phyloP scores from a whole-genome alignment of 2,888 invertebrate species.

The Euclidia mi region DNA sequence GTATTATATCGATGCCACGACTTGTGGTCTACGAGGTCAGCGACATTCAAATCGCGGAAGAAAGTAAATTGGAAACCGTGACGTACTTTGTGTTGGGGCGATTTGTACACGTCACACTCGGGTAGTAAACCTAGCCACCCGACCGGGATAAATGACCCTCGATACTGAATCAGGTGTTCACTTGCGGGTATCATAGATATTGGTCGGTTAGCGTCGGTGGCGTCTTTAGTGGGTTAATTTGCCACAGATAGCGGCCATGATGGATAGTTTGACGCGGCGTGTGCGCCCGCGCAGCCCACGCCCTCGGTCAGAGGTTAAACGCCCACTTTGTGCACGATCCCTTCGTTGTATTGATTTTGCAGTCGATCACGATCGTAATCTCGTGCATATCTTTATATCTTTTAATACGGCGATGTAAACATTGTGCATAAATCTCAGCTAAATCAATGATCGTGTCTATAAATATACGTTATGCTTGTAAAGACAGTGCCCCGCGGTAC shows the following conservation, averaged over 20 bases:
- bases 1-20: slow-evolving; percentile 74
- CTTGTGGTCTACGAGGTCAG: slow-evolving; percentile 71
- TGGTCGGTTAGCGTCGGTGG: slow-evolving; percentile 71
- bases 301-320: slow-evolving; percentile 85
- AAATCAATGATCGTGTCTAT: slow-evolving; percentile 53
- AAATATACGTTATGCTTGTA: slow-evolving; percentile 56
- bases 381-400: slow-evolving; percentile 67
- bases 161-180: slow-evolving; percentile 35
- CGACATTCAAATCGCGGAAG: slow-evolving; percentile 72
- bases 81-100: slow-evolving; percentile 71
- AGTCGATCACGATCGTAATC: slow-evolving; percentile 80
- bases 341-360: slow-evolving; percentile 85
- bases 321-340: slow-evolving; percentile 86
- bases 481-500: slow-evolving; percentile 57
- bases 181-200: slow-evolving; percentile 48
- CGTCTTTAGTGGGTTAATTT: slow-evolving; percentile 83
- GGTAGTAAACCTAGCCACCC: slow-evolving; percentile 62
- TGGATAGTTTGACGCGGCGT: slow-evolving; percentile 83
- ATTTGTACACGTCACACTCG: slow-evolving; percentile 83
- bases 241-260: slow-evolving; percentile 82
- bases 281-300: slow-evolving; percentile 75
- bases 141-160: slow-evolving; percentile 50
- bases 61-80: slow-evolving; percentile 84
- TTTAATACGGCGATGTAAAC: slow-evolving; percentile 55
- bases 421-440: slow-evolving; percentile 36